phyloP scores from a whole-genome alignment of 2,888 invertebrate species.

The Agonopterix alstromeriana region DNA sequence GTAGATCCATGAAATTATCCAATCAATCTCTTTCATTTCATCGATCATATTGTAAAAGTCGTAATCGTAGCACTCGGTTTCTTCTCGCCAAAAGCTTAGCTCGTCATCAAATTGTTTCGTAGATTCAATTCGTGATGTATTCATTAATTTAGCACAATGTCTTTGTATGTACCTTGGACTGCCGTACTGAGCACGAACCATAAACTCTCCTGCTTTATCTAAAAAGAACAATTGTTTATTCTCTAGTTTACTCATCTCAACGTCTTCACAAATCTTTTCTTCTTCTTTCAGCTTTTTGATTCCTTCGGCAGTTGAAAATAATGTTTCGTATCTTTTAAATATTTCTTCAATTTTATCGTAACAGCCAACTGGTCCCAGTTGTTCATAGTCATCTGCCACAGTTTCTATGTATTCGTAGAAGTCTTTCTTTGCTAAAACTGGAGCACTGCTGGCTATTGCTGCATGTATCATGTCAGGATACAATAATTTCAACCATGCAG shows the following conservation, averaged over 20 bases:
- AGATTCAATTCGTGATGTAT: conserved; percentile 17
- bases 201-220: conserved; percentile 35
- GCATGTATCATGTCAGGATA: conserved; percentile 59
- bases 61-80: conserved; percentile 35
- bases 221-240: conserved; percentile 55
- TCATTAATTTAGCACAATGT: conserved; percentile 31
- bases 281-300: conserved; percentile 42
- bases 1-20: conserved; percentile 77
- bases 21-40: conserved; percentile 26
- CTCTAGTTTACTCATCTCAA: conserved; percentile 38
- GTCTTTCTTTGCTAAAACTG: conserved; percentile 56
- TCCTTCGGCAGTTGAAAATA: conserved; percentile 38
- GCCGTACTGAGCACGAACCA: conserved; percentile 50
- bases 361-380: conserved; percentile 43
- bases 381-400: conserved; percentile 49
- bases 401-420: conserved; percentile 59
- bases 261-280: conserved; percentile 47
- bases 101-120: conserved; percentile 17
- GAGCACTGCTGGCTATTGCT: conserved; percentile 58
- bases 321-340: conserved; percentile 38
- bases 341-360: conserved; percentile 32
- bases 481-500: conserved; percentile 55
- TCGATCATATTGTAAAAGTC: conserved; percentile 45
- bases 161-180: conserved; percentile 29
- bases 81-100: conserved; percentile 25